Base-by-base conservation (phyloP, 1,140 invertebrate genomes). In the Drosophila leontia region DNA sequence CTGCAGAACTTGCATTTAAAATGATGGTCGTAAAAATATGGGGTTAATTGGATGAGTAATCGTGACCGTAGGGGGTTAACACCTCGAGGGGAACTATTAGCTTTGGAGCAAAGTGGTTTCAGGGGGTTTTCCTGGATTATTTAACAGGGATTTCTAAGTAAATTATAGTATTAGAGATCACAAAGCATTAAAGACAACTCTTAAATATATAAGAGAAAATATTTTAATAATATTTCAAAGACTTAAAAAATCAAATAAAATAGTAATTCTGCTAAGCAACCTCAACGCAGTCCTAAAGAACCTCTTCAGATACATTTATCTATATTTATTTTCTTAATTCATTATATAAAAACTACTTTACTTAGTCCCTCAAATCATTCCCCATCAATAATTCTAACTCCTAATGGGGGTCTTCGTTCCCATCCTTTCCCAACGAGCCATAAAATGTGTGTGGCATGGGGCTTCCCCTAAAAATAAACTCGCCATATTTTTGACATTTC, bases 401-500 rank as follows among this genome's bases (percentile, higher is more conserved):
- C 42, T 50, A 41, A 70, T 53, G 67, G 62, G 23, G 67, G 44
- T 59, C 69, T 2, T 48, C 47, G 2, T 29, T 26, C 35, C 17
- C 17, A 51, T 68, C 62, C 37, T 37, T 59, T 34, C 17, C 13
- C 26, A 60, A 51, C 37, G 29, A 32, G 37, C 29, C 32, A 51
- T 26, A 41, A 51, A 51, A 72, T 72, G 45, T 50, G 55, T 60
- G 57, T 41, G 59, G 48, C 53, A 53, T 42, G 53, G 55, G 32
- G 45, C 23, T 50, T 57, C 53, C 44, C 29, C 53, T 56, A 56
- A 69, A 78, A 78, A 78, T 78, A 78, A 78, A 69, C 70, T 50
- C 53, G 41, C 57, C 53, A 77, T 62, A 81, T 53, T 84, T 62
- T 80, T 64, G 78, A 77, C 60, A 74, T 87, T 82, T 71, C 72